phyloP scores from a whole-genome alignment of 2,113 vertebrate species.

The Cottus gobio region DNA sequence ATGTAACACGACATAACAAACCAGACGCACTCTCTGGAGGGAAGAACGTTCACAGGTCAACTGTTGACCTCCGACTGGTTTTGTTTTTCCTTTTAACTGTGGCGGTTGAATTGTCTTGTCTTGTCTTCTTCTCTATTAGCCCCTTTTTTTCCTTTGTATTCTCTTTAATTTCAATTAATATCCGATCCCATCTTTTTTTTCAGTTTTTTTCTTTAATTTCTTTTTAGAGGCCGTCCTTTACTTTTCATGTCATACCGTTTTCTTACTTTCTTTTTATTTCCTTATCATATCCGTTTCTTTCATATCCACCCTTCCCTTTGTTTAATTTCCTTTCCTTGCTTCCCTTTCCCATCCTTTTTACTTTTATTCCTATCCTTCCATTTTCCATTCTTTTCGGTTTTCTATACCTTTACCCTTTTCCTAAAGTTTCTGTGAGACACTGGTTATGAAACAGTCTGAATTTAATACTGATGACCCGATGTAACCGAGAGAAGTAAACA shows the following conservation, averaged over 20 bases:
- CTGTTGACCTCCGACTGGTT: not conserved
- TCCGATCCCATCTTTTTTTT: not conserved
- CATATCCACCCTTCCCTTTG: not conserved
- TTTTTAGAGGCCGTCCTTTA: not conserved
- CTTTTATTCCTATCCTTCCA: no score
- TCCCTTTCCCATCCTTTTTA: not conserved
- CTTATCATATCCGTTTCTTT: not conserved
- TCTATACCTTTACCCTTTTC: not conserved
- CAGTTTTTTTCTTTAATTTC: not conserved
- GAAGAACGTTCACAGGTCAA: slow-evolving; percentile 1
- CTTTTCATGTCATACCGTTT: not conserved
- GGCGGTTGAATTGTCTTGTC: not conserved
- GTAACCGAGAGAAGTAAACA: not conserved
- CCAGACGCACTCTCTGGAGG: slow-evolving; percentile 10
- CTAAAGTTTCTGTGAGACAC: not conserved
- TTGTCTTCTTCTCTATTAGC: not conserved
- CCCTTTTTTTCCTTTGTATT: not conserved
- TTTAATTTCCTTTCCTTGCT: not conserved
- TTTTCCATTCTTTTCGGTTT: not conserved
- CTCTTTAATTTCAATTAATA: not conserved
- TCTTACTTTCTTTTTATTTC: not conserved
- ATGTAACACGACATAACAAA: slow-evolving; percentile 10
- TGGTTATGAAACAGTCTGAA: not conserved
- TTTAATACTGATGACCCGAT: not conserved
- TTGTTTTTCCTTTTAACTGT: no score